Conservation (phyloP, 1,140 invertebrate genomes). For the Stratiolaelaps scimitus region DNA sequence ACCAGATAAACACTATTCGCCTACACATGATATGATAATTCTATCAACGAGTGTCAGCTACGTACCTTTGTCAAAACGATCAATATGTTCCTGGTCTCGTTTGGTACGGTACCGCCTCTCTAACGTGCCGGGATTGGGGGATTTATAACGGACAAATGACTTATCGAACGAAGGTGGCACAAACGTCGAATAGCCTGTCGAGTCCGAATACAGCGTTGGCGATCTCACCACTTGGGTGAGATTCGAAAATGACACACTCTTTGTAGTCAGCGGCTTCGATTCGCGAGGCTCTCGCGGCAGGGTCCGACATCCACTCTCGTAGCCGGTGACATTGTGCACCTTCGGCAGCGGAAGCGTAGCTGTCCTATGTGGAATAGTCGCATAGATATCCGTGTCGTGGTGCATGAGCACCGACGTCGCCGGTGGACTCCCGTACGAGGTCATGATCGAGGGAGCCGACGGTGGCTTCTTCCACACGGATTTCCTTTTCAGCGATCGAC, state of each 20-base stretch:
- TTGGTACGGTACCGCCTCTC: not conserved
- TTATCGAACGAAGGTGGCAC: slow-evolving; percentile 22
- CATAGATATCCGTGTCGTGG: no score
- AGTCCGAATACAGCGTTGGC: slow-evolving; percentile 27
- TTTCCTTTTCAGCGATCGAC: not conserved
- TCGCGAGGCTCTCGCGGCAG: slow-evolving; percentile 75
- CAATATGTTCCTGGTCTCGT: not conserved
- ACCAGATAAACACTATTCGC: no score
- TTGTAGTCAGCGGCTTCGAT: not conserved
- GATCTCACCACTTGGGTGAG: slow-evolving; percentile 20
- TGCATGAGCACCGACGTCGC: no score
- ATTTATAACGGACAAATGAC: slow-evolving; percentile 19
- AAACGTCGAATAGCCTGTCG: slow-evolving; percentile 21
- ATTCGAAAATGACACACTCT: slow-evolving; percentile 24
- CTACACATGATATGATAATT: no score
- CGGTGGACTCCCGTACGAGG: no score
- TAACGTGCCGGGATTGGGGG: slow-evolving; percentile 21
- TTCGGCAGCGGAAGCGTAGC: slow-evolving; percentile 10
- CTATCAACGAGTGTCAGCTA: no score
- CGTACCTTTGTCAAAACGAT: not conserved
- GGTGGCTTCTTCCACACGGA: not conserved
- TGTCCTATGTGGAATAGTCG: not conserved
- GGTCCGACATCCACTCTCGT: slow-evolving; percentile 64
- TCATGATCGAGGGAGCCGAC: not conserved
- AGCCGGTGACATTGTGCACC: slow-evolving; percentile 14